A percentile compares a stretch with the other conserved stretches of the same genome.
These are phyloP conservation scores for Mayetiola destructor DNA, from an alignment of 2,888 invertebrate genomes.

Conservation along the genomic window DNA sequence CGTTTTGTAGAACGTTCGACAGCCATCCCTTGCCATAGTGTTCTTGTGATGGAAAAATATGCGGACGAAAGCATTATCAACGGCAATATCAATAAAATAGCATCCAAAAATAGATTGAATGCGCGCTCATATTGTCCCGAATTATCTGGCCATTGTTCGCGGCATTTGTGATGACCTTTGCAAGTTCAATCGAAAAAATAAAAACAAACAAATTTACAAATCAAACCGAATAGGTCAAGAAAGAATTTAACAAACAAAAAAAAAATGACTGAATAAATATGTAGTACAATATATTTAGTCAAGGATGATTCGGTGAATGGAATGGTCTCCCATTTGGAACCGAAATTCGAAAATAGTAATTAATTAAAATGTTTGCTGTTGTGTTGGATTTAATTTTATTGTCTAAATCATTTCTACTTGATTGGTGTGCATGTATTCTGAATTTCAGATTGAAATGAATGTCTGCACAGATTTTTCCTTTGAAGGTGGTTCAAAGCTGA, in stretches of 20 bases:
- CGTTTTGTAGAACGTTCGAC: constrained; percentile 25
- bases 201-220: not conserved
- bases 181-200: not conserved
- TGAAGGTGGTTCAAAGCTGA: no score
- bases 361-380: no score
- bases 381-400: no score
- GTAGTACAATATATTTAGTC: no score
- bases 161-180: constrained; percentile 45
- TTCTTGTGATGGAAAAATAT: constrained; percentile 41
- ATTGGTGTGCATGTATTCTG: no score
- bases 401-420: no score
- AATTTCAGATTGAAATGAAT: no score
- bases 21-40: constrained; percentile 30
- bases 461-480: no score
- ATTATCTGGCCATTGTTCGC: constrained; percentile 43
- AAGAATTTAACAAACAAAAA: not conserved
- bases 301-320: no score
- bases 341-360: no score
- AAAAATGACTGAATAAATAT: not conserved
- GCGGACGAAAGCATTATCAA: constrained; percentile 47
- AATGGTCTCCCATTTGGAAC: no score
- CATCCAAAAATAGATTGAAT: constrained; percentile 48
- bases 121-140: constrained; percentile 46
- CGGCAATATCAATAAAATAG: constrained; percentile 49
- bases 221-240: not conserved